Percentiles rank a stretch among this genome's conserved stretches.
These are phyloP conservation scores for Agrochola circellaris DNA, from an alignment of 2,888 invertebrate genomes.

Conservation along the genomic window DNA sequence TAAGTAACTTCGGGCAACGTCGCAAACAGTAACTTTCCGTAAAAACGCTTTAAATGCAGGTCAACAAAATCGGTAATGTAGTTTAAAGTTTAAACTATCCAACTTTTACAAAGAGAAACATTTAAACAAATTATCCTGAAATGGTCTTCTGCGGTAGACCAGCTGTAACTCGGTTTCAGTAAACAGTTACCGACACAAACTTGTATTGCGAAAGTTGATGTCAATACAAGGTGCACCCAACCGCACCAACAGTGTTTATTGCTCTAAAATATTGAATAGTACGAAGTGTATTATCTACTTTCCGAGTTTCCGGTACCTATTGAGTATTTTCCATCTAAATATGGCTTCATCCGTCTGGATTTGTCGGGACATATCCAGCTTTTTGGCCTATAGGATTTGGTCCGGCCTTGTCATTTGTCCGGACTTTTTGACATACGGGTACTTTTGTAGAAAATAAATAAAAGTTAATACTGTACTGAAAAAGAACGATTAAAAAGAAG, in stretches of 20 bases:
- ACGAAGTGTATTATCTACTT: background rate
- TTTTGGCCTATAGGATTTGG: background rate
- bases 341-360: background rate
- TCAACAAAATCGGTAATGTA: background rate
- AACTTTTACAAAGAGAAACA: conserved; percentile 22
- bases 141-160: conserved; percentile 10
- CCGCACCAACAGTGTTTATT: conserved; percentile 28
- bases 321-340: background rate
- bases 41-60: background rate
- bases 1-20: too few relatives aligned
- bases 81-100: background rate
- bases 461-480: background rate
- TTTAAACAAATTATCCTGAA: conserved; percentile 24
- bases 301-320: background rate
- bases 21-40: too few relatives aligned
- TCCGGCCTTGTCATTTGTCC: background rate
- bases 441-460: background rate
- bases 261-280: conserved; percentile 18
- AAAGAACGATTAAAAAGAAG: background rate
- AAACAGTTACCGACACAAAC: conserved; percentile 41
- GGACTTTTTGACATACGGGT: background rate
- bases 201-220: conserved; percentile 57
- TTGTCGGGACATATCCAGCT: background rate
- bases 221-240: conserved; percentile 50
- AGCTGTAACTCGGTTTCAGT: conserved; percentile 35